Evolutionary conservation across 2,113 vertebrate genomes (phyloP).

Genomic region (Neodon shergylaensis): DNA sequence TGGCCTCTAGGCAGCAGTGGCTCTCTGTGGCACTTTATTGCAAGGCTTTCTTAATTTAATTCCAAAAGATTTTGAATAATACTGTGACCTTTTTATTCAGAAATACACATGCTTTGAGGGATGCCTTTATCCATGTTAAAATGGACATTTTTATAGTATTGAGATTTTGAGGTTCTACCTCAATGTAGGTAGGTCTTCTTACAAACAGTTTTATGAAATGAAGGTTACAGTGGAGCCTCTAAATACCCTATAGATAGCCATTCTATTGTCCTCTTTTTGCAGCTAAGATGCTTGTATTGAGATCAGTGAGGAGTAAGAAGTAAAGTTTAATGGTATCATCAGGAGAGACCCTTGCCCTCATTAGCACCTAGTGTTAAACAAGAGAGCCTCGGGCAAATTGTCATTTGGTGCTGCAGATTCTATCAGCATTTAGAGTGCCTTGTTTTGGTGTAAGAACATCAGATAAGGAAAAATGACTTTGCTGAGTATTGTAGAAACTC

Average conservation of each 20-base stretch:
- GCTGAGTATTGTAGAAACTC: background rate
- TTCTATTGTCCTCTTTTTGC: background rate
- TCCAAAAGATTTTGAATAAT: constrained; percentile 45
- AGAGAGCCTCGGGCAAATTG: background rate
- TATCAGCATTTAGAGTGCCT: constrained; percentile 8
- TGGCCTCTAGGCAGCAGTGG: background rate
- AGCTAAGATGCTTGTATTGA: constrained; percentile 39
- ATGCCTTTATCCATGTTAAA: constrained; percentile 36
- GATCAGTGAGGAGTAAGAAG: constrained; percentile 5
- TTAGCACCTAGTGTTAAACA: background rate
- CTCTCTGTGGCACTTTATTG: background rate
- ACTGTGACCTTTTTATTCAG: background rate
- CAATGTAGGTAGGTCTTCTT: constrained; percentile 41
- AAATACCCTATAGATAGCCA: background rate
- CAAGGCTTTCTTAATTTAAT: constrained; percentile 30
- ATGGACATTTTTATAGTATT: constrained; percentile 3
- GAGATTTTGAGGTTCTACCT: background rate
- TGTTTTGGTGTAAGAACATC: constrained; percentile 9
- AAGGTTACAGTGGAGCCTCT: background rate
- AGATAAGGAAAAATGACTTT: background rate
- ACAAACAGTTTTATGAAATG: constrained; percentile 2
- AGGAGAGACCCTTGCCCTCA: background rate
- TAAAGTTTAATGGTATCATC: constrained; percentile 34
- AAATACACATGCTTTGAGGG: constrained; percentile 11
- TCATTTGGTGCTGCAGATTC: constrained; percentile 41